Evolutionary conservation across 2,797 vertebrate genomes (phyloP).

Genomic region (Gadopsis marmoratus): DNA sequence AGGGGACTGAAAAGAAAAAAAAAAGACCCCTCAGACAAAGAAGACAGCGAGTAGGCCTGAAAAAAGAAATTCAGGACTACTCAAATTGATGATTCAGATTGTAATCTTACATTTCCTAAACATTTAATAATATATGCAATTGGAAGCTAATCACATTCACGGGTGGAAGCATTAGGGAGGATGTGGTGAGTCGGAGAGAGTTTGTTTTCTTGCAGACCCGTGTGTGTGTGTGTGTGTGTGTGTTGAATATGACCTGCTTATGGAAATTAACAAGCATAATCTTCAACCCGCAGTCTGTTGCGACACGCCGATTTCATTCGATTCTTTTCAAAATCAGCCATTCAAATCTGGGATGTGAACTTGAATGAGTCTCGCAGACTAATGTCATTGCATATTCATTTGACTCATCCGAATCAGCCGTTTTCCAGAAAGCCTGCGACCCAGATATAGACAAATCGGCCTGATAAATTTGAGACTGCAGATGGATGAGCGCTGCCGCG

Average conservation of each 20-base stretch:
- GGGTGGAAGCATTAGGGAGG: constrained; percentile 36
- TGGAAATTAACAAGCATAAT: constrained; percentile 67
- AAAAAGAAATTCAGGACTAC: not conserved
- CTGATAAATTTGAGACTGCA: constrained; percentile 54
- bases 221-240: constrained; percentile 14
- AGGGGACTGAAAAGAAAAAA: constrained; percentile 10
- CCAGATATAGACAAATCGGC: constrained; percentile 68
- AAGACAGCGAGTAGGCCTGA: not conserved
- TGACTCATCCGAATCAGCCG: constrained; percentile 50
- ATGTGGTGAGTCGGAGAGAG: constrained; percentile 6
- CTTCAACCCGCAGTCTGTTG: constrained; percentile 55
- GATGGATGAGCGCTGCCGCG: constrained; percentile 42
- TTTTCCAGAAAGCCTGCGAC: constrained; percentile 67
- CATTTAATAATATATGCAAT: constrained; percentile 44
- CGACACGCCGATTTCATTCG: constrained; percentile 57
- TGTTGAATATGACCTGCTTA: constrained; percentile 39
- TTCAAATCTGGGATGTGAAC: constrained; percentile 60
- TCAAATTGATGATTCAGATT: not conserved
- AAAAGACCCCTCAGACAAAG: not conserved
- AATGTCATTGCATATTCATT: constrained; percentile 60
- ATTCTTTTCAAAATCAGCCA: constrained; percentile 62
- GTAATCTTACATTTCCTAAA: constrained; percentile 47
- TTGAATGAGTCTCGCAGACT: constrained; percentile 56
- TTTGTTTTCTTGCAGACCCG: constrained; percentile 38
- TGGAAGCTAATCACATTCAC: constrained; percentile 45